Evolutionary conservation across 2,888 invertebrate genomes (phyloP).

Genomic region (Rhabditoides inermis): DNA sequence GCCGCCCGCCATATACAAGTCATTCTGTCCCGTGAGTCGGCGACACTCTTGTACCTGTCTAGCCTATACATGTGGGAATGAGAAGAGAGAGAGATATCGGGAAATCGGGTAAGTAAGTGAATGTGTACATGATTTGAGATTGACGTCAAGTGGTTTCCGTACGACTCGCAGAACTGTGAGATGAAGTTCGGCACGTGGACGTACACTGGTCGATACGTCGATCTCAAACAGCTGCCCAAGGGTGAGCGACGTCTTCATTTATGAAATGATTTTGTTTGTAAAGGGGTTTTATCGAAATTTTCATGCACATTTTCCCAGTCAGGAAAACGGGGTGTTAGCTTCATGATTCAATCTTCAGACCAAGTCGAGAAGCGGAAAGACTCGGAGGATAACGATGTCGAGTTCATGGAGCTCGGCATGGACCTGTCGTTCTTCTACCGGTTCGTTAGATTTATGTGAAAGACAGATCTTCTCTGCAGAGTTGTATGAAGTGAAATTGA

Average conservation of each 20-base stretch:
- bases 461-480: neutral
- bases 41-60: neutral
- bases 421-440: conserved; percentile 50
- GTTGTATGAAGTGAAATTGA: neutral
- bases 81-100: no score
- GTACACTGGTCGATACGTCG: conserved; percentile 48
- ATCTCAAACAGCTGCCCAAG: conserved; percentile 36
- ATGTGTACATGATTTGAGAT: no score
- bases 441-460: conserved; percentile 4
- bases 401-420: conserved; percentile 50
- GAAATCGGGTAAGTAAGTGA: no score
- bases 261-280: no score
- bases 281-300: no score
- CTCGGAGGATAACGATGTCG: conserved; percentile 33
- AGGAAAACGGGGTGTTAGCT: neutral
- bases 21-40: conserved; percentile 46
- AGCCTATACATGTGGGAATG: neutral
- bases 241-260: no score
- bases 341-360: neutral
- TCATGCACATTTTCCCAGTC: neutral
- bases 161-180: conserved; percentile 47
- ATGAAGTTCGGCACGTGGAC: conserved; percentile 53
- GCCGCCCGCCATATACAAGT: conserved; percentile 52
- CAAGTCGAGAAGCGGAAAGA: conserved; percentile 5
- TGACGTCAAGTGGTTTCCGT: conserved; percentile 52